phyloP scores from a whole-genome alignment of 1,140 invertebrate species.

The Ylistrum balloti region DNA sequence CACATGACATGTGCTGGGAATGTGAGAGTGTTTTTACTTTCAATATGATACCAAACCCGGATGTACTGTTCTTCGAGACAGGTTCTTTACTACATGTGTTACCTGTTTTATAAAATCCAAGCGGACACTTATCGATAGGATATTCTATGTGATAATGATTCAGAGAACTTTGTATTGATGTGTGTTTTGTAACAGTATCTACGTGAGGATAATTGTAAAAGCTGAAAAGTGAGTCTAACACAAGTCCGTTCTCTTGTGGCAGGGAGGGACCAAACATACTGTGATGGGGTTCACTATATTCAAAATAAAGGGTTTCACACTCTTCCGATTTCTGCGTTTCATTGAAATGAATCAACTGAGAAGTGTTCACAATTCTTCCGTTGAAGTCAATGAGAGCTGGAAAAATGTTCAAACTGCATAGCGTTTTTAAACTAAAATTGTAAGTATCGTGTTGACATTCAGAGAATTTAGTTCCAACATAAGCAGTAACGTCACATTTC shows the following conservation, averaged over 20 bases:
- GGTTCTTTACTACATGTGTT: neutral
- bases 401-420: neutral
- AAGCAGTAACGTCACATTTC: neutral
- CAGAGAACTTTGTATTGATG: neutral
- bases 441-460: neutral
- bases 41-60: neutral
- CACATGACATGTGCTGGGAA: neutral
- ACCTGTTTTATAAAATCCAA: neutral
- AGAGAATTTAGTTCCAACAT: neutral
- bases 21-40: neutral
- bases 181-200: neutral
- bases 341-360: neutral
- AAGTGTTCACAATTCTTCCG: neutral
- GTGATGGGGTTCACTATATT: neutral
- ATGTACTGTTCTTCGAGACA: neutral
- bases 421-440: neutral
- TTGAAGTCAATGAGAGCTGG: neutral
- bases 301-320: neutral
- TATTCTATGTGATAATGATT: neutral
- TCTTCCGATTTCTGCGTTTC: neutral
- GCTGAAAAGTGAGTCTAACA: neutral
- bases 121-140: neutral
- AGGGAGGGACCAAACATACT: neutral
- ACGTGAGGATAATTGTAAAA: neutral
- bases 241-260: neutral